phyloP scores from a whole-genome alignment of 2,888 invertebrate genomes.

The Hyppa rectilinea region DNA sequence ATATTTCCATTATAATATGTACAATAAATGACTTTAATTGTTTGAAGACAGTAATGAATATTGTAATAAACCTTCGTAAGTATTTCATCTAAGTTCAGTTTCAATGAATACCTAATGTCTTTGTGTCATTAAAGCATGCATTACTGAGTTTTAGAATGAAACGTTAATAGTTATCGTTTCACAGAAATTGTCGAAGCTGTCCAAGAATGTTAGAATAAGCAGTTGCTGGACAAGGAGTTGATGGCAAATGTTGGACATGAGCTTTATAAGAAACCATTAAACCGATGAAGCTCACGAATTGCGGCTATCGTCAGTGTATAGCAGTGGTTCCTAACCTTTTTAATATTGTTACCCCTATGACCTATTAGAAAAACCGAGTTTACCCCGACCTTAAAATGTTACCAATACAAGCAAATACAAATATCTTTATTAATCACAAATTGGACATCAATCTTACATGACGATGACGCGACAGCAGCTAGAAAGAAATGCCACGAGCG shows the following conservation, averaged over 20 bases:
- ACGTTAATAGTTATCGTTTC: slow-evolving; percentile 33
- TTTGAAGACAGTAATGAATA: not conserved
- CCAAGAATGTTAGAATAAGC: slow-evolving; percentile 11
- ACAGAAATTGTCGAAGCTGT: slow-evolving; percentile 24
- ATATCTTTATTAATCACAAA: no score
- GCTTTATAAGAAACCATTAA: not conserved
- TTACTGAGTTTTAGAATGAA: slow-evolving; percentile 15
- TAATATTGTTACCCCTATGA: no score
- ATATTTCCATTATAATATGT: no score
- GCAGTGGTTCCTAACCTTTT: no score
- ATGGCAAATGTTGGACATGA: no score
- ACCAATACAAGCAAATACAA: no score
- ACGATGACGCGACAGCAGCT: no score
- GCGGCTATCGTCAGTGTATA: not conserved
- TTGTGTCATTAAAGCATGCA: slow-evolving; percentile 11
- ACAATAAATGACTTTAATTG: not conserved
- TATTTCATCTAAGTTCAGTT: slow-evolving; percentile 1
- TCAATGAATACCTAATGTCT: slow-evolving; percentile 5
- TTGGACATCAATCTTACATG: no score
- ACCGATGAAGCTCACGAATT: not conserved
- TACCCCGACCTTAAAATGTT: no score
- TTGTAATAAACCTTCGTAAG: not conserved
- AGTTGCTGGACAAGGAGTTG: not conserved
- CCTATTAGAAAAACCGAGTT: no score
- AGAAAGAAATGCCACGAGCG: no score